phyloP scores from a whole-genome alignment of 2,113 vertebrate species.

The Manacus vitellinus region DNA sequence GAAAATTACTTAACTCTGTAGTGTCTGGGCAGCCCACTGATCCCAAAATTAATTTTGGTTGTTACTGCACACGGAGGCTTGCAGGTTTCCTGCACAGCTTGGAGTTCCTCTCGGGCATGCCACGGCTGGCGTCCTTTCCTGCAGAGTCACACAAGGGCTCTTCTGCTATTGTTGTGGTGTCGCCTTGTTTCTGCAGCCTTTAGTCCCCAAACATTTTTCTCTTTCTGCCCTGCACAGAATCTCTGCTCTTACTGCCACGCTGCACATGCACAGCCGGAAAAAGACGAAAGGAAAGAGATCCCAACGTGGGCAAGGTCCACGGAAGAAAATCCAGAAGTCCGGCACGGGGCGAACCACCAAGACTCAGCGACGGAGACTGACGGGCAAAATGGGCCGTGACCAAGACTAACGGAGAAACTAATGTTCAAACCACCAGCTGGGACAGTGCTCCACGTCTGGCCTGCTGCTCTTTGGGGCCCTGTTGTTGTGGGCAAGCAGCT shows the following conservation, averaged over 20 bases:
- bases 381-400: constrained; percentile 69
- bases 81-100: neutral
- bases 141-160: neutral
- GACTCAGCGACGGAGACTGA: constrained; percentile 83
- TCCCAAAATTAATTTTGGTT: neutral
- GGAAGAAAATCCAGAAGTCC: constrained; percentile 64
- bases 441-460: neutral
- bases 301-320: constrained; percentile 44
- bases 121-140: accelerated
- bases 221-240: constrained; percentile 75
- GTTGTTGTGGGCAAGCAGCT: neutral
- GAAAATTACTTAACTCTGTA: neutral
- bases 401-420: constrained; percentile 50
- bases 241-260: constrained; percentile 83
- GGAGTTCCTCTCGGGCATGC: neutral
- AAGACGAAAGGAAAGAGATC: constrained; percentile 80
- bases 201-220: neutral
- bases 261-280: constrained; percentile 77
- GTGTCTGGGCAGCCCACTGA: neutral
- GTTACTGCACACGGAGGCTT: neutral
- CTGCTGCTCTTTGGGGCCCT: neutral
- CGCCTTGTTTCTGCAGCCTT: neutral
- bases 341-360: constrained; percentile 80
- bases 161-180: neutral
- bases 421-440: neutral